Evolutionary conservation across 2,888 invertebrate genomes (phyloP).

Genomic region (Drosophila yooni): DNA sequence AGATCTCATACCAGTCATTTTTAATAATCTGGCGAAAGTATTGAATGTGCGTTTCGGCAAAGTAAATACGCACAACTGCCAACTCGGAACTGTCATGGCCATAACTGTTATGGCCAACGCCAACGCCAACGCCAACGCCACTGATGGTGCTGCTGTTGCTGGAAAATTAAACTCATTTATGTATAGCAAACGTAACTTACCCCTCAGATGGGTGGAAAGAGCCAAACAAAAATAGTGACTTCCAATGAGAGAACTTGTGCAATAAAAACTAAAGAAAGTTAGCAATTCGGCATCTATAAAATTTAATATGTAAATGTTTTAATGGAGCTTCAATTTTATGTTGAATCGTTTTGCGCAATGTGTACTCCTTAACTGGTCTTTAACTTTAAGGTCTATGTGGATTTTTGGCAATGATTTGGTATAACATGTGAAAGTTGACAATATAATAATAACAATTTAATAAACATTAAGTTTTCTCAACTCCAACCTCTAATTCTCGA

Average conservation of each 20-base stretch:
- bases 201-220: background rate
- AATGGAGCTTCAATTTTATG: constrained; percentile 5
- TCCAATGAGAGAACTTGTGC: constrained; percentile 10
- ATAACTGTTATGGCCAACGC: constrained; percentile 65
- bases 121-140: background rate
- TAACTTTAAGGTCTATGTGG: background rate
- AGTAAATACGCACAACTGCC: constrained; percentile 77
- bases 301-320: constrained; percentile 7
- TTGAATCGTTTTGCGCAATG: background rate
- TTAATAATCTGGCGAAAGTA: constrained; percentile 81
- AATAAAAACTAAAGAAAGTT: constrained; percentile 7
- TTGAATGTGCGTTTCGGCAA: constrained; percentile 74
- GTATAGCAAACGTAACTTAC: constrained; percentile 27
- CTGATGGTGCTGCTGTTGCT: constrained; percentile 33
- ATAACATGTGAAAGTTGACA: background rate
- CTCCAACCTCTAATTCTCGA: background rate
- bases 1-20: constrained; percentile 87
- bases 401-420: background rate
- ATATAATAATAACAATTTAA: background rate
- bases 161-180: constrained; percentile 67
- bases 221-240: constrained; percentile 1
- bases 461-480: background rate
- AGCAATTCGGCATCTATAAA: background rate
- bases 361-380: background rate
- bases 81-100: constrained; percentile 59